A percentile compares a stretch with the other conserved stretches of the same genome.
Conservation (phyloP, 2,113 vertebrate genomes). For the Illadopsis cleaveri region DNA sequence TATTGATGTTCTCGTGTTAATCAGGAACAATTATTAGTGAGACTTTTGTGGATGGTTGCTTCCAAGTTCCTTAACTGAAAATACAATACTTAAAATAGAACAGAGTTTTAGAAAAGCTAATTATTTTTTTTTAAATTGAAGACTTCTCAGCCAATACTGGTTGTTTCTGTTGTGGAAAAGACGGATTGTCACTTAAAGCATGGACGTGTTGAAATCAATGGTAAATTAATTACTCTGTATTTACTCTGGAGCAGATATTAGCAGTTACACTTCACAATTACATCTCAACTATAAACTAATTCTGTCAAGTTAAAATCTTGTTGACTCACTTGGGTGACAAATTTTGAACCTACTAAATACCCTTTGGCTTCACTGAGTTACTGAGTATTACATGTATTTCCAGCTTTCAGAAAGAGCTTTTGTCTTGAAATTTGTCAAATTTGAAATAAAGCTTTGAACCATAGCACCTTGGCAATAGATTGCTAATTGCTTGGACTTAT, state of each 20-base stretch:
- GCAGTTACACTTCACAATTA: constrained; percentile 23
- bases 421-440: not conserved
- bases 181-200: constrained; percentile 25
- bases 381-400: not conserved
- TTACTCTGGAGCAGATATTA: constrained; percentile 16
- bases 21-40: constrained; percentile 70
- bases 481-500: not conserved
- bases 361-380: not conserved
- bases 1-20: constrained; percentile 68
- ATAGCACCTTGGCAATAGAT: not conserved
- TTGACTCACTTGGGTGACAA: not conserved
- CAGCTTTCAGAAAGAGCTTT: not conserved
- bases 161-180: constrained; percentile 2
- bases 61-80: constrained; percentile 56
- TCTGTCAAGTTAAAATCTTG: not conserved
- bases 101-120: constrained; percentile 6
- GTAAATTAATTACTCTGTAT: constrained; percentile 29
- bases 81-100: constrained; percentile 42
- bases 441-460: not conserved
- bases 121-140: constrained; percentile 4
- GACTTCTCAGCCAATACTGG: constrained; percentile 15
- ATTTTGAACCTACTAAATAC: not conserved
- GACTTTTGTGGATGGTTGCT: constrained; percentile 40
- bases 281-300: constrained; percentile 28
- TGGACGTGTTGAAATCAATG: constrained; percentile 26